Percentiles rank a stretch among this genome's conserved stretches.
phyloP scores from a whole-genome alignment of 2,113 vertebrate genomes.

The Odontesthes bonariensis region DNA sequence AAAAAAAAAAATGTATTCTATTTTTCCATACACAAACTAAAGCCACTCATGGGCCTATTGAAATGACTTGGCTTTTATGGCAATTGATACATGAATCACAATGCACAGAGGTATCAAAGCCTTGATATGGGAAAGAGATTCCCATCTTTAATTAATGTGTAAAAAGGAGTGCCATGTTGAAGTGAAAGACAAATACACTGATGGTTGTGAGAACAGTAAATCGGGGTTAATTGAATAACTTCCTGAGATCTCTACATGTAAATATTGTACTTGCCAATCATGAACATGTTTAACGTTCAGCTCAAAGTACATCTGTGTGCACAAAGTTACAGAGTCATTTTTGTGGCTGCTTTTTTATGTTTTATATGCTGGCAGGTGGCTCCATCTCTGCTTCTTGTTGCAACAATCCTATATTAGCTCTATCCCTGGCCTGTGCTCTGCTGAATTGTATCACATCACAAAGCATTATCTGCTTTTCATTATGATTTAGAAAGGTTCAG shows the following conservation, averaged over 20 bases:
- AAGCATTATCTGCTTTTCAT: conserved; percentile 2
- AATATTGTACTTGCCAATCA: not conserved
- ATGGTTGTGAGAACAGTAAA: not conserved
- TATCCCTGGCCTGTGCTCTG: not conserved
- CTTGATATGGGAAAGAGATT: not conserved
- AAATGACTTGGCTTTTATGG: conserved; percentile 1
- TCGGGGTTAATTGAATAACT: not conserved
- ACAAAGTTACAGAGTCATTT: not conserved
- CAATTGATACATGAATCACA: not conserved
- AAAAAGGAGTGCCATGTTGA: not conserved
- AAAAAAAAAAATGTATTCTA: no score
- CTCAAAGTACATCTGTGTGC: not conserved
- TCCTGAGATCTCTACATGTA: not conserved
- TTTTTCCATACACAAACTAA: not conserved
- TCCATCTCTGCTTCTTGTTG: not conserved
- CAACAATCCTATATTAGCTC: not conserved
- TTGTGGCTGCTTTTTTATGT: not conserved
- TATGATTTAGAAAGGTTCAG: not conserved
- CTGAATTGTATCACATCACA: conserved; percentile 9
- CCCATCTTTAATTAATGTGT: conserved; percentile 3
- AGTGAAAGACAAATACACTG: not conserved
- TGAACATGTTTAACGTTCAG: no score
- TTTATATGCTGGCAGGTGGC: not conserved
- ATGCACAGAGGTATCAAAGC: conserved; percentile 11
- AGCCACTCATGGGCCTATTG: not conserved